These are phyloP conservation scores for Eptesicus fuscus DNA, from an alignment of 2,113 vertebrate species.

Conservation along the genomic window DNA sequence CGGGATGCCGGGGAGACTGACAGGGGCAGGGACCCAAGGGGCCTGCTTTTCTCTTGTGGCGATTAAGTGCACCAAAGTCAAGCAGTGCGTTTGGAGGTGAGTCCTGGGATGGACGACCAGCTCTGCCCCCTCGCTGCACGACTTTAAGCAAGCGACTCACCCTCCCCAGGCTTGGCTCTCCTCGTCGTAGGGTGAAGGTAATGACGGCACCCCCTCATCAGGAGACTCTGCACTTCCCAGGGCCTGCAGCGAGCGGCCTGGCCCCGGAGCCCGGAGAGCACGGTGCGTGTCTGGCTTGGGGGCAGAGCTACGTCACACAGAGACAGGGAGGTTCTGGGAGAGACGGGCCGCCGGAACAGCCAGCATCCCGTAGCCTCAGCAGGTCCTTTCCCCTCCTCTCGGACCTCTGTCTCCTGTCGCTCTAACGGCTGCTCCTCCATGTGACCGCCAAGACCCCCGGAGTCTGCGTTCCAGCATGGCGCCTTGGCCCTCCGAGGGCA, in stretches of 20 bases:
- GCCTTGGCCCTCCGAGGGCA: not conserved
- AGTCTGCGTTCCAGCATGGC: not conserved
- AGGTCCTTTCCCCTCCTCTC: not conserved
- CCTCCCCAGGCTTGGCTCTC: not conserved
- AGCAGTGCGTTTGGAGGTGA: not conserved
- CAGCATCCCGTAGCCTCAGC: not conserved
- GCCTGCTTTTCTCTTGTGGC: not conserved
- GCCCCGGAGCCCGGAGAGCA: not conserved
- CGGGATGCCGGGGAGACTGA: not conserved
- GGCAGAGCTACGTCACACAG: not conserved
- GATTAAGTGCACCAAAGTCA: not conserved
- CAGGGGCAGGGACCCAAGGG: fast-evolving
- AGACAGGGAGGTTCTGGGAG: not conserved
- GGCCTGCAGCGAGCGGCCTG: not conserved
- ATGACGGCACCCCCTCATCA: not conserved
- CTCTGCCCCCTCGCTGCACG: not conserved
- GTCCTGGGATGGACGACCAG: not conserved
- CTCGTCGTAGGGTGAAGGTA: not conserved
- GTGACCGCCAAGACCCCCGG: not conserved
- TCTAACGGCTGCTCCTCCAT: not conserved
- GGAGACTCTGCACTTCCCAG: not conserved
- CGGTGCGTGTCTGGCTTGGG: not conserved
- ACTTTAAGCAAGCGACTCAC: not conserved
- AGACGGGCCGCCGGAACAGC: not conserved
- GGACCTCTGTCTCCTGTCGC: not conserved